Evolutionary conservation across 1,140 invertebrate species (phyloP).

Genomic region (Drosophila pallidifrons): DNA sequence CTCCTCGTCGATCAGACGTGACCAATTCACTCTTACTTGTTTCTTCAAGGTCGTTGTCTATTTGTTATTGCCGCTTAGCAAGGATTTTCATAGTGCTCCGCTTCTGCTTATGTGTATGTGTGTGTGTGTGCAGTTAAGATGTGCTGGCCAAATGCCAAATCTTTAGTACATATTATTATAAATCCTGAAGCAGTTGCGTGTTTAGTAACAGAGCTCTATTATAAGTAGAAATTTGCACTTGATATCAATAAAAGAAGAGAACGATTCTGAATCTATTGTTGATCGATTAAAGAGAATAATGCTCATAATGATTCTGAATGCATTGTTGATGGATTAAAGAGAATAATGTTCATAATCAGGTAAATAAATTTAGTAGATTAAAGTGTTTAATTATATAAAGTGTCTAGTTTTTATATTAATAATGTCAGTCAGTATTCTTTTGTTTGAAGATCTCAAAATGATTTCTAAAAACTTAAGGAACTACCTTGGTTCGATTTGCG

Average conservation of each 20-base stretch:
- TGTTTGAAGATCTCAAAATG: too few relatives aligned
- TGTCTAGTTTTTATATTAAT: too few relatives aligned
- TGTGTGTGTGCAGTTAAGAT: constrained; percentile 64
- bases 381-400: too few relatives aligned
- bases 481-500: constrained; percentile 35
- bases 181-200: constrained; percentile 43
- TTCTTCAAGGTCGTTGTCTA: constrained; percentile 67
- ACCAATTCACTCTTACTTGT: constrained; percentile 27
- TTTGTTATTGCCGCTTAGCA: constrained; percentile 46
- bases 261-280: background rate
- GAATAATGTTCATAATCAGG: background rate
- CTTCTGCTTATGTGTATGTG: constrained; percentile 2
- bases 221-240: constrained; percentile 1
- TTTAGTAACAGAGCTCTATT: constrained; percentile 45
- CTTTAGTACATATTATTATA: constrained; percentile 69
- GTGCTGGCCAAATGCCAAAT: constrained; percentile 60
- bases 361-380: too few relatives aligned
- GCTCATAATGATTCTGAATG: background rate
- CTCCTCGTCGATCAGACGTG: background rate
- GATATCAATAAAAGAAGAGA: background rate
- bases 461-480: constrained; percentile 5
- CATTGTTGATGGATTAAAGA: background rate
- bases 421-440: too few relatives aligned
- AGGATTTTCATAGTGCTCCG: constrained; percentile 57
- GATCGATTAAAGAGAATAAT: background rate